These are phyloP conservation scores for Ommatoiulus sabulosus DNA, from an alignment of 2,888 invertebrate genomes.

Conservation along the genomic window DNA sequence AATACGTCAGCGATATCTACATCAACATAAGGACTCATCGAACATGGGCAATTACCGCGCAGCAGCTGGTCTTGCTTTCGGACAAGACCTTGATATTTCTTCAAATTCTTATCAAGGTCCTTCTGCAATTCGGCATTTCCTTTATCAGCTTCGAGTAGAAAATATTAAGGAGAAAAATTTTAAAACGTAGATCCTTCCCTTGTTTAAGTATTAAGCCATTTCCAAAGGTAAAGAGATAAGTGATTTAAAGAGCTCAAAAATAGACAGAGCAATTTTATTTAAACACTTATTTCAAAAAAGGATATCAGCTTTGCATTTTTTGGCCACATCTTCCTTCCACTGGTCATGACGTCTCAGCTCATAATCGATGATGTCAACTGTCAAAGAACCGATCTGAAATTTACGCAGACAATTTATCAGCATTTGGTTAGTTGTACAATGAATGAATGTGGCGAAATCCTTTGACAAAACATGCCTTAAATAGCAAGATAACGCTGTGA, in stretches of 20 bases:
- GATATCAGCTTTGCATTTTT: constrained; percentile 66
- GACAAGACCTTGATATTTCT: constrained; percentile 83
- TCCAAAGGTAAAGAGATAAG: neutral
- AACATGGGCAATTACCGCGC: constrained; percentile 70
- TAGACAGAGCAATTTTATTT: neutral
- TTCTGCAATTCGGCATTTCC: constrained; percentile 69
- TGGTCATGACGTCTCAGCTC: constrained; percentile 93
- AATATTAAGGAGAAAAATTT: constrained; percentile 58
- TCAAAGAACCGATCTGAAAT: constrained; percentile 88
- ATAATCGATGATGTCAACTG: constrained; percentile 96
- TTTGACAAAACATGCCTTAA: constrained; percentile 76
- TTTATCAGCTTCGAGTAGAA: constrained; percentile 65
- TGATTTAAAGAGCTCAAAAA: neutral
- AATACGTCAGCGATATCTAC: neutral
- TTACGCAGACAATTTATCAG: constrained; percentile 44
- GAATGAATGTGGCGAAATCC: neutral
- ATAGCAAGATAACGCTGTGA: constrained; percentile 93
- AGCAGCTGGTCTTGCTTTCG: constrained; percentile 94
- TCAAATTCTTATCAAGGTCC: constrained; percentile 82
- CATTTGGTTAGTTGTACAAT: neutral
- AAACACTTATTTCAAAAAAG: too few species aligned
- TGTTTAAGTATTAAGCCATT: neutral
- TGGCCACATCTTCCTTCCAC: constrained; percentile 75
- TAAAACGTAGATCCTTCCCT: too few species aligned
- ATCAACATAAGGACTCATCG: neutral